phyloP scores from a whole-genome alignment of 64 coral and sea anemone genomes.

The Porites australiensis region DNA sequence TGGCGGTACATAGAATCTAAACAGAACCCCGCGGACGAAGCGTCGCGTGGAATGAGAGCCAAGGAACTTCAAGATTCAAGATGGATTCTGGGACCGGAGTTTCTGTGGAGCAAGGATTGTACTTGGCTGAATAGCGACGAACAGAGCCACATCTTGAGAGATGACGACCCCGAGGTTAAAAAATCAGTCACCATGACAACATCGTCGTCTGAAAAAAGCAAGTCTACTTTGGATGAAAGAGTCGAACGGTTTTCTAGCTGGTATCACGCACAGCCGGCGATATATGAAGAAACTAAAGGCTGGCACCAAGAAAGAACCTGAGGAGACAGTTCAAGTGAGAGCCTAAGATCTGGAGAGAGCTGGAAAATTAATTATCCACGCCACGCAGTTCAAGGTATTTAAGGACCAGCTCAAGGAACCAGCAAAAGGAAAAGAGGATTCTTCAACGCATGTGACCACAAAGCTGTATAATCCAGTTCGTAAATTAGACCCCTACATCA shows the following conservation, averaged over 20 bases:
- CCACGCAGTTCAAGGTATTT: conserved; percentile 22
- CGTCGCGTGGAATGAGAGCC: too few relatives aligned
- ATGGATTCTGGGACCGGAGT: conserved; percentile 11
- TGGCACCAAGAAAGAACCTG: too few relatives aligned
- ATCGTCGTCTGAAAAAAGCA: not conserved
- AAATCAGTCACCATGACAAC: not conserved
- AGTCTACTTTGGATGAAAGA: not conserved
- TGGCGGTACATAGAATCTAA: too few relatives aligned
- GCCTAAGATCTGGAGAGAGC: conserved; percentile 38
- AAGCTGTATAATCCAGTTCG: too few relatives aligned
- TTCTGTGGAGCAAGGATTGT: conserved; percentile 2
- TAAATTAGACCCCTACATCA: too few relatives aligned
- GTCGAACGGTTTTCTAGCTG: conserved; percentile 31
- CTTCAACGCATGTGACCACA: not conserved
- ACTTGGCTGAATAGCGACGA: not conserved
- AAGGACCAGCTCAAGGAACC: not conserved
- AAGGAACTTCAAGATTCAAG: too few relatives aligned
- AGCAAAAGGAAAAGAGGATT: too few relatives aligned
- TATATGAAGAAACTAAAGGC: too few relatives aligned
- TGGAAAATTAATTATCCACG: too few relatives aligned
- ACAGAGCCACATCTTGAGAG: not conserved
- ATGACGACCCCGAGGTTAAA: conserved; percentile 40
- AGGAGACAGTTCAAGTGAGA: not conserved
- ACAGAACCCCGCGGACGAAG: too few relatives aligned
- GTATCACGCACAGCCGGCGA: conserved; percentile 20